Conservation (phyloP, 1,140 invertebrate genomes). For the Tachypleus tridentatus region DNA sequence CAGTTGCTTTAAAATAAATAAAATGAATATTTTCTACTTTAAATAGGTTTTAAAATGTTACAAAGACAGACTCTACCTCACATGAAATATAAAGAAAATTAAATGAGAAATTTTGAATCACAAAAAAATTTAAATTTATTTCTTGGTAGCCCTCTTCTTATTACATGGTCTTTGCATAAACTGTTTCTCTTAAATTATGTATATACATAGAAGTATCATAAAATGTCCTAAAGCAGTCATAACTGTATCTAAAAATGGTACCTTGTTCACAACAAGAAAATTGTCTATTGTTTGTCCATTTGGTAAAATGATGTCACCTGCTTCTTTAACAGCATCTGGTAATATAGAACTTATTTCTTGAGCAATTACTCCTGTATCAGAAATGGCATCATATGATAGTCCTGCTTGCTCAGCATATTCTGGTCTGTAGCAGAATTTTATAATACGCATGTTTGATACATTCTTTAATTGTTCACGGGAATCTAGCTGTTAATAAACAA, state of each 20-base stretch:
- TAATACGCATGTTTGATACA: constrained; percentile 79
- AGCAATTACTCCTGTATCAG: constrained; percentile 85
- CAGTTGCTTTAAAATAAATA: no score
- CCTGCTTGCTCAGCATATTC: constrained; percentile 79
- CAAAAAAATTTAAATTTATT: no score
- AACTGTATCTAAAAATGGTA: constrained; percentile 28
- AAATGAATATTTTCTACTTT: no score
- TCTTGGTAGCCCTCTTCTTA: no score
- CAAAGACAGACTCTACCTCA: no score
- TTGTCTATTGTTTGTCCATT: constrained; percentile 81
- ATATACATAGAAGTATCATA: no score
- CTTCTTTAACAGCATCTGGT: constrained; percentile 86
- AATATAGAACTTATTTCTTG: constrained; percentile 84
- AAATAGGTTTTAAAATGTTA: no score
- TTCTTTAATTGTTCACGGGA: constrained; percentile 77
- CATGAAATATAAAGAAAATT: no score
- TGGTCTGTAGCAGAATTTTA: constrained; percentile 79
- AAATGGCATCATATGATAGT: constrained; percentile 43
- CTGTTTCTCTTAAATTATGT: no score
- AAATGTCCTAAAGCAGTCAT: no score
- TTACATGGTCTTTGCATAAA: no score
- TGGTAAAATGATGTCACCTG: constrained; percentile 71
- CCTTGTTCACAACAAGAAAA: constrained; percentile 91
- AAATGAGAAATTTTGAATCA: no score
- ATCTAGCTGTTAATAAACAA: constrained; percentile 44